phyloP scores from a whole-genome alignment of 2,888 invertebrate species.

The Zootermopsis nevadensis region DNA sequence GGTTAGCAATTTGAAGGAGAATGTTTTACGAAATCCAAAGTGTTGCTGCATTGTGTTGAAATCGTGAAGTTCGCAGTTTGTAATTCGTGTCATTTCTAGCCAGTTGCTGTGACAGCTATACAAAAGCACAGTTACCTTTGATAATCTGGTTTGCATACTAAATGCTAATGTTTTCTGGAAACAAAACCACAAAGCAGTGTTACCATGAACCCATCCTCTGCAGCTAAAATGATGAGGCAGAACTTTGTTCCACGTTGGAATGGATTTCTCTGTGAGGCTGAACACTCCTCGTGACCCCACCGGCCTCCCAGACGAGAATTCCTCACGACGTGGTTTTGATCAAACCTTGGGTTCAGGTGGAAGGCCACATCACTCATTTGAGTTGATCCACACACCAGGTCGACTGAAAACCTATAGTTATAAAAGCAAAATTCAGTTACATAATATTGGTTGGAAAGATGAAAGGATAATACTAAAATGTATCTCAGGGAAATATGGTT shows the following conservation, averaged over 20 bases:
- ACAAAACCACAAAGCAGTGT: neutral
- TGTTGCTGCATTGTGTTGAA: too few species aligned
- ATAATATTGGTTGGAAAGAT: too few species aligned
- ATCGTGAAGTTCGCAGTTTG: too few species aligned
- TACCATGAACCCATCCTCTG: slow-evolving; percentile 62
- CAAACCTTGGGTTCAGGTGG: slow-evolving; percentile 85
- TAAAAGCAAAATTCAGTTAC: neutral
- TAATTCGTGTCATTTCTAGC: too few species aligned
- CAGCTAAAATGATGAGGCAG: slow-evolving; percentile 71
- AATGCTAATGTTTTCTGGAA: neutral
- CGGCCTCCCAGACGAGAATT: slow-evolving; percentile 74
- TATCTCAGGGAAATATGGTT: too few species aligned
- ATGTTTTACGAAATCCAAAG: too few species aligned
- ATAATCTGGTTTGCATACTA: neutral
- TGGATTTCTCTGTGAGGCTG: slow-evolving; percentile 58
- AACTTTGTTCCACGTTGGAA: slow-evolving; percentile 66
- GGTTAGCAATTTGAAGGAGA: too few species aligned
- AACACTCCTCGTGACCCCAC: slow-evolving; percentile 81
- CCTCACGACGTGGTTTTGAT: slow-evolving; percentile 81
- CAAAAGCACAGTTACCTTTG: neutral
- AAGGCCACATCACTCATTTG: slow-evolving; percentile 72
- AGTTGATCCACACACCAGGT: slow-evolving; percentile 66
- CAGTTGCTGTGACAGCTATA: neutral
- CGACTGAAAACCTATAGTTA: slow-evolving; percentile 71
- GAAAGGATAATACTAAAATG: too few species aligned